These are phyloP conservation scores for Eleutherodactylus coqui DNA, from an alignment of 2,797 vertebrate genomes.

Conservation along the genomic window DNA sequence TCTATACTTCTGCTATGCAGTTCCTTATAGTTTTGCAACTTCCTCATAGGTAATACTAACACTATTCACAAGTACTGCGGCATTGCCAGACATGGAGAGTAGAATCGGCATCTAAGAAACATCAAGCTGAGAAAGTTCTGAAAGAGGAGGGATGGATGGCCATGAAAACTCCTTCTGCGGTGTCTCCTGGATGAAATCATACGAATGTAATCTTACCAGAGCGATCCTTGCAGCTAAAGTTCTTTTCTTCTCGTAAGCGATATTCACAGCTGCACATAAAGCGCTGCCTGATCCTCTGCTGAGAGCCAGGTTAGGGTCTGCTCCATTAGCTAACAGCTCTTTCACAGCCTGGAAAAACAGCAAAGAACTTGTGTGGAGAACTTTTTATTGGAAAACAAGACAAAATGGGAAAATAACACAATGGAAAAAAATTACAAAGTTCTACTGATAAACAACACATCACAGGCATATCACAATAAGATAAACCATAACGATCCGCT, in stretches of 20 bases:
- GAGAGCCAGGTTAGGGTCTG: slow-evolving; percentile 83
- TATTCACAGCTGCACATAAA: slow-evolving; percentile 80
- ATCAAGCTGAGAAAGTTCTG: no score
- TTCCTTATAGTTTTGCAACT: no score
- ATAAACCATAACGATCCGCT: neutral
- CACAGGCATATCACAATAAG: neutral
- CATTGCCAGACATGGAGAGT: no score
- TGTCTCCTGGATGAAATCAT: neutral
- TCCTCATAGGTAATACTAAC: no score
- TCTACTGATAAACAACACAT: neutral
- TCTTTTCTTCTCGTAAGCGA: slow-evolving; percentile 73
- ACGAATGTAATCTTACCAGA: slow-evolving; percentile 74
- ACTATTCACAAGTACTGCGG: no score
- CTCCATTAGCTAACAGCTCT: slow-evolving; percentile 80
- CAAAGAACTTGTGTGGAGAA: neutral
- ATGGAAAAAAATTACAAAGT: neutral
- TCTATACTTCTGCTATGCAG: no score
- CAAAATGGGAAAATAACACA: neutral
- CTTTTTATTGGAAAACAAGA: neutral
- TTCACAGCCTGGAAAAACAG: slow-evolving; percentile 76
- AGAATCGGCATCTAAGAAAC: no score
- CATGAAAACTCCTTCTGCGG: no score
- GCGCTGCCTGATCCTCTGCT: slow-evolving; percentile 77
- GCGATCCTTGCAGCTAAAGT: slow-evolving; percentile 67
- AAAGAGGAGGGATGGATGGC: no score